Evolutionary conservation across 2,888 invertebrate species (phyloP).

Genomic region (Junonia oenone): DNA sequence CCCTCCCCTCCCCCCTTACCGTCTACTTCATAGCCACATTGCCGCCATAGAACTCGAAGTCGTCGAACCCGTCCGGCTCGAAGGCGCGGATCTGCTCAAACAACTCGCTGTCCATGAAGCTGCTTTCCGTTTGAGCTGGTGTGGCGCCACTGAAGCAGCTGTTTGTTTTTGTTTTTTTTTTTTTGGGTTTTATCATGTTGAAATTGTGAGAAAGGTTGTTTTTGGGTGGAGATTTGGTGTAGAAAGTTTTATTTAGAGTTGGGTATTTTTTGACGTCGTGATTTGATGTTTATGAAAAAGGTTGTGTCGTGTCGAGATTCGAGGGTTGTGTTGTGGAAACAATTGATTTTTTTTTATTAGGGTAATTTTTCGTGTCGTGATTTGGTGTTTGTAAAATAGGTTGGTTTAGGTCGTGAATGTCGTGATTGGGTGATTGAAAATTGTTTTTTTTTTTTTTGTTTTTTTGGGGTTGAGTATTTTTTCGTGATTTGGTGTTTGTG

Average conservation of each 20-base stretch:
- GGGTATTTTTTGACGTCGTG: too few species aligned
- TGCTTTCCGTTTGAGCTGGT: constrained; percentile 55
- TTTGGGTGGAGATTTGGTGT: not conserved
- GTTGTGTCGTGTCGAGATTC: too few species aligned
- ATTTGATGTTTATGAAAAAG: too few species aligned
- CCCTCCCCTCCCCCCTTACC: not conserved
- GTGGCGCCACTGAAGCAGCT: constrained; percentile 65
- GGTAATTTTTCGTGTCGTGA: too few species aligned
- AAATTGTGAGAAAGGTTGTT: constrained; percentile 8
- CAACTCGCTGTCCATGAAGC: constrained; percentile 66
- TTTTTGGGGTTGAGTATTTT: too few species aligned
- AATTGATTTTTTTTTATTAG: too few species aligned
- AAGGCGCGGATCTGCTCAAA: constrained; percentile 67
- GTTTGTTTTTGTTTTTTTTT: constrained; percentile 22
- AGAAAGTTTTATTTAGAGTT: not conserved
- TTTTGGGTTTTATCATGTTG: constrained; percentile 14
- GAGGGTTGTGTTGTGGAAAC: too few species aligned
- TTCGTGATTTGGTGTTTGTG: too few species aligned
- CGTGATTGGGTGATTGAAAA: too few species aligned
- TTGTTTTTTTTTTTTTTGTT: too few species aligned
- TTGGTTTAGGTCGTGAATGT: too few species aligned
- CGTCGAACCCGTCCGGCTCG: constrained; percentile 61
- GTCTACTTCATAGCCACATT: constrained; percentile 62
- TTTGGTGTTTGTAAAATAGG: too few species aligned
- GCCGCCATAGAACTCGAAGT: constrained; percentile 58